Percentiles rank a stretch among this genome's conserved stretches.
These are phyloP conservation scores for Pachycephala philippinensis DNA, from an alignment of 2,113 vertebrate species.

Conservation along the genomic window DNA sequence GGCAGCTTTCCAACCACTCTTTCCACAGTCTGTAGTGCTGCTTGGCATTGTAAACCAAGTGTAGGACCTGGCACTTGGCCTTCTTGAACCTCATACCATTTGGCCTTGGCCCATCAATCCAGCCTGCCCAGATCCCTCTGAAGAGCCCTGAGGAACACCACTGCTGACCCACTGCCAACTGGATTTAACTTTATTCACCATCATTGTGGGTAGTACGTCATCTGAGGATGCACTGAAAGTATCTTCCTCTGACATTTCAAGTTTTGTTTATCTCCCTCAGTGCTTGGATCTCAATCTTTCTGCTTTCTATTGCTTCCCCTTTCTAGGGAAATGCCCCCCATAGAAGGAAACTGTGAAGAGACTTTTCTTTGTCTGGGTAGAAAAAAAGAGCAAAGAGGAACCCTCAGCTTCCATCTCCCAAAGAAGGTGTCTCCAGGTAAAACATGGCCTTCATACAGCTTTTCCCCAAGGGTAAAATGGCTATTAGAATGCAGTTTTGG, in stretches of 20 bases:
- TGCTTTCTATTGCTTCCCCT: neutral
- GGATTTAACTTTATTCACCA: neutral
- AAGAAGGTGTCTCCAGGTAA: neutral
- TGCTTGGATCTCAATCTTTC: neutral
- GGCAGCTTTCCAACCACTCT: neutral
- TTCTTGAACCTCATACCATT: neutral
- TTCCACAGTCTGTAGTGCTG: rapidly evolving
- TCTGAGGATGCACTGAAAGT: neutral
- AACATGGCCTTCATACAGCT: neutral
- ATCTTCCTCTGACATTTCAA: neutral
- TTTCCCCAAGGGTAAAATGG: neutral
- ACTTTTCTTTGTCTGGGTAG: neutral
- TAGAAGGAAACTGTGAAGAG: neutral
- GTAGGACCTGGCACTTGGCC: no score
- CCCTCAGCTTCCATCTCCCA: neutral
- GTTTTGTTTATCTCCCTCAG: neutral
- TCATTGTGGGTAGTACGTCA: neutral
- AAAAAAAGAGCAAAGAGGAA: neutral
- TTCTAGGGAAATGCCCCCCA: neutral
- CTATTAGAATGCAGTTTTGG: neutral
- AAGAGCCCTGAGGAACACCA: neutral
- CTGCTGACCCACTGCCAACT: neutral
- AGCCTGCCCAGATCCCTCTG: neutral
- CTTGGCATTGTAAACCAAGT: neutral
- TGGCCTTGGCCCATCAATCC: neutral